Base-by-base conservation (phyloP, 2,888 invertebrate genomes). In the Melolontha melolontha region DNA sequence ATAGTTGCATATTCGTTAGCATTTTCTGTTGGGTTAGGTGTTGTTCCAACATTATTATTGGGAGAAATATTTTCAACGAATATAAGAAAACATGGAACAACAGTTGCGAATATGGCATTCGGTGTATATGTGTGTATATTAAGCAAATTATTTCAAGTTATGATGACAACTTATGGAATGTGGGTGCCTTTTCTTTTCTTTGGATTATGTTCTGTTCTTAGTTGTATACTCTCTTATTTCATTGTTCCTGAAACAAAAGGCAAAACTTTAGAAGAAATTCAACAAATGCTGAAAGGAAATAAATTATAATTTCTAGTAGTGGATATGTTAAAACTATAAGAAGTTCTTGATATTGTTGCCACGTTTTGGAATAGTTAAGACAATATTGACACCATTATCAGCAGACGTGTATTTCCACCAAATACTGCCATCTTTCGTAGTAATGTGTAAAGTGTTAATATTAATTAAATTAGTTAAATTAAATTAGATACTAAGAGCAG, bases 221-320 rank as follows among this genome's bases (percentile, higher is more conserved):
- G 75, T 5, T 69, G 71, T 0, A 27, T 78, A 5, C 77, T 77
- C 16, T 76, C 72, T 39, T 75, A 75, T 49, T 74, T 71, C 27
- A 70, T 72, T 42, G 71, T 81, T 4, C 78, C 79, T 1, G 81
- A 81, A 73, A 82, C 82, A 6, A 81, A 79, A 71, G 80, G 79
- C 0, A 78, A 79, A 70, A 78, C 79, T 2, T 68, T 82, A 65
- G 79, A 80, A 64, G 76, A 79, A 55, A 81, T 81, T 17, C 81
- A 81, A 70, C 74, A 75, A 64, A 71, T 73, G 63, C 65, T 80
- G 11, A 78, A 77, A 71, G 70, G 67, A 11, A 66, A 51, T 22
- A 22, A 22, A 22, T 22, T 22, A 22, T 22, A 22, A 22, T 22
- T 22, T n/a, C n/a, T n/a, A n/a, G n/a, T n/a, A n/a, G n/a, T n/a